Base-by-base conservation (phyloP, 2,797 vertebrate genomes). In the Peromyscus attwateri region DNA sequence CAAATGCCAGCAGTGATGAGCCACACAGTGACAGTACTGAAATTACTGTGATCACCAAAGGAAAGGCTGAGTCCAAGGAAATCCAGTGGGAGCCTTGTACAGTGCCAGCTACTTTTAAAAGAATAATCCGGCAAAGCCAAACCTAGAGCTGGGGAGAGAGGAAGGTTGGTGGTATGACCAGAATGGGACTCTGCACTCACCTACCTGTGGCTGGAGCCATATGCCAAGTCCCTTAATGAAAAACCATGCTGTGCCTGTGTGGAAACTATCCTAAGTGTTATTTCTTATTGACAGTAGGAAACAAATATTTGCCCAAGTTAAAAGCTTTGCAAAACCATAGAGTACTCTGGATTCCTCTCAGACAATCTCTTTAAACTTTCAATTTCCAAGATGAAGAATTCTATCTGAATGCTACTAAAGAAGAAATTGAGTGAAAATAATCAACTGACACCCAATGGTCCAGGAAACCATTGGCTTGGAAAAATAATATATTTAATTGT, bases 381-480 rank as follows among this genome's bases (percentile, higher is more conserved):
- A 55, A n/a, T 90, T 92, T 95, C n/a, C 13, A 52, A 89, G 49
- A 43, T 40, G 60, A 94, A 82, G 40, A 81, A 66, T 73, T n/a
- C 68, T 90, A 16, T 40, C 66, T 37, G 43, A 43, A 68, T 77
- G 73, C 81, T 87, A 60, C 43, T 49, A 46, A 85, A 73, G 73
- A 91, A 29, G 40, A 94, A 92, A 89, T 8, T 10, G 31, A 91
- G 34, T 87, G 64, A 92, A 92, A 95, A 70, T 75, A 68, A 92
- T 70, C 14, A 96, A 81, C 29, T 60, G 40, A 68, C 49, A 60
- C 13, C 55, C 87, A 84, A 12, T 70, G 57, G 17, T 3, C 34
- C 52, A 76, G 66, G 70, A 43, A 60, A 95, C 49, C 1, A 43
- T 70, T 82, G 70, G 1, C 75, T 91, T 85, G 87, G 70, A 77